Evolutionary conservation across 2,113 vertebrate species (phyloP).

Genomic region (Myxocyprinus asiaticus): DNA sequence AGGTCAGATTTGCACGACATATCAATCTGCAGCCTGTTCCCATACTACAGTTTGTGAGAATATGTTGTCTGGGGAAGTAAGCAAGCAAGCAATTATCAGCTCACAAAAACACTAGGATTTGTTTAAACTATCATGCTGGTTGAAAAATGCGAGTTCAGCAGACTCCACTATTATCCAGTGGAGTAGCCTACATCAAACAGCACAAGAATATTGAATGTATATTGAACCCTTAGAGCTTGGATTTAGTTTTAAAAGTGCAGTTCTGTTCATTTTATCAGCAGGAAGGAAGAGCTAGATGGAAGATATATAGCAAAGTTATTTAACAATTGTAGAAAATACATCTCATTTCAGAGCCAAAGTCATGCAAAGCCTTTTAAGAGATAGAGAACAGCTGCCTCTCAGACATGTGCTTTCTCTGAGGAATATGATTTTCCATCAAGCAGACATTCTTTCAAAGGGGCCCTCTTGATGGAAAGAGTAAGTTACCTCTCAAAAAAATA

Average conservation of each 20-base stretch:
- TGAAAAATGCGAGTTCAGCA: no score
- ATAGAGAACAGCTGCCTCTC: constrained; percentile 72
- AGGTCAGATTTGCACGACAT: constrained; percentile 23
- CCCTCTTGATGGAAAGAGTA: constrained; percentile 63
- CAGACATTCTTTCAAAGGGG: constrained; percentile 66
- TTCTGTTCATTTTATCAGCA: constrained; percentile 9
- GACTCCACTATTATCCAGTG: no score
- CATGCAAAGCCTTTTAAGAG: constrained; percentile 65
- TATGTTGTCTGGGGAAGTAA: background rate
- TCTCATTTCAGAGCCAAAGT: constrained; percentile 64
- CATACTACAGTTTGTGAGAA: background rate
- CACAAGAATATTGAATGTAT: no score
- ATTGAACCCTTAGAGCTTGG: background rate
- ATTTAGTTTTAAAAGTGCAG: background rate
- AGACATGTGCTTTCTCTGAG: constrained; percentile 71
- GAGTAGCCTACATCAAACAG: no score
- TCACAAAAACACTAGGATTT: background rate
- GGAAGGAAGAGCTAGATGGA: constrained; percentile 61
- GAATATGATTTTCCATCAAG: constrained; percentile 63
- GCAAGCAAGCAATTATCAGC: background rate
- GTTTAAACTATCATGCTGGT: background rate
- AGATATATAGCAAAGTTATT: constrained; percentile 67
- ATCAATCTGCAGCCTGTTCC: background rate
- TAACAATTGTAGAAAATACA: constrained; percentile 76
- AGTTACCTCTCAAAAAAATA: constrained; percentile 11